Percentiles rank a stretch among this genome's conserved stretches.
phyloP scores from a whole-genome alignment of 23 tunicate species.

The Corella eumyota region DNA sequence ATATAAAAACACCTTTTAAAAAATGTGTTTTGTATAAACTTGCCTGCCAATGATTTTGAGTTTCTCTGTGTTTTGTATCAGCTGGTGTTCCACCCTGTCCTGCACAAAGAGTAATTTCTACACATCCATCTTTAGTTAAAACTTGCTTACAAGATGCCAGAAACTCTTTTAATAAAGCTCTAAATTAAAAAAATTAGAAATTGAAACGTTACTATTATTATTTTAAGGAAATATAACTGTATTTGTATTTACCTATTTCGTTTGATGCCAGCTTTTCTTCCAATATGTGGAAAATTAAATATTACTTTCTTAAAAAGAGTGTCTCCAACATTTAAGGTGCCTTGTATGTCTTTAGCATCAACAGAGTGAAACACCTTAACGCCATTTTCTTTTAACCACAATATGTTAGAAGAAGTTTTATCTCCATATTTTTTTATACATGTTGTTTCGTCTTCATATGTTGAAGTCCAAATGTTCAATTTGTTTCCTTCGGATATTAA shows the following conservation, averaged over 20 bases:
- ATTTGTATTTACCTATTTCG: slow-evolving; percentile 23
- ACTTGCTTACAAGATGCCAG: slow-evolving; percentile 14
- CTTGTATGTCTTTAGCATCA: slow-evolving; percentile 26
- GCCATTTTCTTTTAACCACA: not conserved
- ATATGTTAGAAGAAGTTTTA: slow-evolving; percentile 10
- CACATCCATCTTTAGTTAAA: slow-evolving; percentile 11
- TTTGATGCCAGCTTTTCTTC: slow-evolving; percentile 43
- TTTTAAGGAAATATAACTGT: too few relatives aligned
- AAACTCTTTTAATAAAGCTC: slow-evolving; percentile 22
- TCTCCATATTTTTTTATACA: slow-evolving; percentile 33
- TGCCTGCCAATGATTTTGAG: slow-evolving; percentile 49
- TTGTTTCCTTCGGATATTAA: not conserved
- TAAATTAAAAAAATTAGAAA: too few relatives aligned
- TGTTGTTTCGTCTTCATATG: slow-evolving; percentile 8
- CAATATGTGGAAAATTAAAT: slow-evolving; percentile 60
- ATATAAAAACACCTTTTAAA: too few relatives aligned
- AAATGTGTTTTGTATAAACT: too few relatives aligned
- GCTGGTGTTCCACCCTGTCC: slow-evolving; percentile 61
- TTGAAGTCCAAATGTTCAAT: slow-evolving; percentile 6
- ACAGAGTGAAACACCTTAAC: slow-evolving; percentile 19
- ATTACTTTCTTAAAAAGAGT: slow-evolving; percentile 9
- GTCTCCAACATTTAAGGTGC: not conserved
- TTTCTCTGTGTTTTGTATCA: slow-evolving; percentile 18
- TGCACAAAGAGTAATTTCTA: slow-evolving; percentile 47
- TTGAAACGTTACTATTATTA: too few relatives aligned